These are phyloP conservation scores for Asbolus verrucosus DNA, from an alignment of 1,140 invertebrate species.

Conservation along the genomic window DNA sequence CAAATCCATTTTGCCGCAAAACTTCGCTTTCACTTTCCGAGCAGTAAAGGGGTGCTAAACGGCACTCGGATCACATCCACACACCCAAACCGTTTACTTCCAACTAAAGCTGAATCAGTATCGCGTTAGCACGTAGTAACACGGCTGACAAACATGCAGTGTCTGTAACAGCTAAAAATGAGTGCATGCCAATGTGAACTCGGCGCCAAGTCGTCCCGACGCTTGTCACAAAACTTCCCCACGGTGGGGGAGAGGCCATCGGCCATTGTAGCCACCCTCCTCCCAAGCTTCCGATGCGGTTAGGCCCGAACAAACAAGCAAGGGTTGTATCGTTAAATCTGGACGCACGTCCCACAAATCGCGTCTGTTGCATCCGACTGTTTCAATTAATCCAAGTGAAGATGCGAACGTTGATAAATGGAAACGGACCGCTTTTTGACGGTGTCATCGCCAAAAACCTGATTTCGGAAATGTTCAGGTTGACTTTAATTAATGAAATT, in stretches of 20 bases:
- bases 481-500: constrained; percentile 20
- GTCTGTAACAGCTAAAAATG: constrained; percentile 23
- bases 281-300: constrained; percentile 13
- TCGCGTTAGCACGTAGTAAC: neutral
- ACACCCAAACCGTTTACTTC: constrained; percentile 1
- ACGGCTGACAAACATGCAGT: constrained; percentile 11
- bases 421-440: neutral
- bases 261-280: constrained; percentile 48
- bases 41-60: neutral
- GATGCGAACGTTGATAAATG: constrained; percentile 12
- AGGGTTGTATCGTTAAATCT: constrained; percentile 30
- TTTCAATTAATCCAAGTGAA: constrained; percentile 5
- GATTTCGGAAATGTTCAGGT: neutral
- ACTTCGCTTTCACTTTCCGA: neutral
- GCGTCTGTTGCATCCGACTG: constrained; percentile 4
- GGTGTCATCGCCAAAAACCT: constrained; percentile 7
- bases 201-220: constrained; percentile 52
- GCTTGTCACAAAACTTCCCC: constrained; percentile 55
- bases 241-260: constrained; percentile 44
- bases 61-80: neutral
- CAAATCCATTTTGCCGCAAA: neutral
- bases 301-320: constrained; percentile 25
- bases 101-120: constrained; percentile 16
- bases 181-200: constrained; percentile 33
- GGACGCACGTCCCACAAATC: constrained; percentile 2